Evolutionary conservation across 2,888 invertebrate genomes (phyloP).

Genomic region (Volucella bombylans): DNA sequence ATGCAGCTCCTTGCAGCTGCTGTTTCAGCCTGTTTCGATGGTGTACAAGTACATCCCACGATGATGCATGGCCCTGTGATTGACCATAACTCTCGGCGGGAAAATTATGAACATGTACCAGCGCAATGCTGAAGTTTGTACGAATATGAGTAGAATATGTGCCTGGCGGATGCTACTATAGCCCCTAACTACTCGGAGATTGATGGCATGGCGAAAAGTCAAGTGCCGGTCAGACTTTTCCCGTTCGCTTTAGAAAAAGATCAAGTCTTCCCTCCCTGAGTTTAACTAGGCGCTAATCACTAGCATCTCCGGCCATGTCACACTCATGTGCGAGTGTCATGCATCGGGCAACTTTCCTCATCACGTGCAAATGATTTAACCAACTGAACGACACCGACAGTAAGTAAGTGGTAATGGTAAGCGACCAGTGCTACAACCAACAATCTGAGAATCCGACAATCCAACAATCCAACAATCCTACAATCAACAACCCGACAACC

Average conservation of each 20-base stretch:
- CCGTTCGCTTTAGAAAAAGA: neutral
- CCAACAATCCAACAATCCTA: too few species aligned
- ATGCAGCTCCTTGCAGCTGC: slow-evolving; percentile 58
- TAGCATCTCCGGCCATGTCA: slow-evolving; percentile 58
- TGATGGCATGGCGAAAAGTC: slow-evolving; percentile 68
- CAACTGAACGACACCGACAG: slow-evolving; percentile 28
- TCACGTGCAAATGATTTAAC: slow-evolving; percentile 73
- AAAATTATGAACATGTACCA: slow-evolving; percentile 61
- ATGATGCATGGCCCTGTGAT: slow-evolving; percentile 71
- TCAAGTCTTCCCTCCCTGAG: slow-evolving; percentile 17
- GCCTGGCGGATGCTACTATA: slow-evolving; percentile 31
- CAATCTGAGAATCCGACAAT: too few species aligned
- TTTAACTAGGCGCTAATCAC: slow-evolving; percentile 72
- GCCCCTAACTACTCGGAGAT: slow-evolving; percentile 53
- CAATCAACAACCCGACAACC: too few species aligned
- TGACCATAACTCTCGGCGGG: slow-evolving; percentile 70
- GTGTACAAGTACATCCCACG: slow-evolving; percentile 53
- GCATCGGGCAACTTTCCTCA: slow-evolving; percentile 66
- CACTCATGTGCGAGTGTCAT: slow-evolving; percentile 74
- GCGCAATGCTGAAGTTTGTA: neutral
- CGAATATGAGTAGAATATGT: slow-evolving; percentile 1
- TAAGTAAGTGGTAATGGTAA: too few species aligned
- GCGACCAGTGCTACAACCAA: too few species aligned
- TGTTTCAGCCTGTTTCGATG: slow-evolving; percentile 34
- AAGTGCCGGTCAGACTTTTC: slow-evolving; percentile 42